Conservation (phyloP, 92 coral and sea anemone genomes). For the Pocillopora meandrina region DNA sequence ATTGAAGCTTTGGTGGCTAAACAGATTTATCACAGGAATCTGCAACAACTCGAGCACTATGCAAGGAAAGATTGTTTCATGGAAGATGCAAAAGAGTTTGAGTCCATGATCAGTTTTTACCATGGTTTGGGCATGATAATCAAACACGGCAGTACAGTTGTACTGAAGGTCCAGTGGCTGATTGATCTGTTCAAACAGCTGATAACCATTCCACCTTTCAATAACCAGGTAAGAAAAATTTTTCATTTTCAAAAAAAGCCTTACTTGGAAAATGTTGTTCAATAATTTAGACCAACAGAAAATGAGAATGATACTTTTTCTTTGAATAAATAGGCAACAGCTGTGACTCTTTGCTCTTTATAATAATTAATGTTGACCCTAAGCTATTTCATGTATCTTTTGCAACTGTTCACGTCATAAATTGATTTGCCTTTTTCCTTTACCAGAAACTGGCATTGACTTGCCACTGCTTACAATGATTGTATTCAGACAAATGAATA, state of each 20-base stretch:
- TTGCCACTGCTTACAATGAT: too few species aligned
- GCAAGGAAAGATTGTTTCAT: constrained; percentile 47
- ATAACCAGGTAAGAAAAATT: background rate
- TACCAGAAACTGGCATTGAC: too few species aligned
- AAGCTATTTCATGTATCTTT: too few species aligned
- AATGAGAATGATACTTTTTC: background rate
- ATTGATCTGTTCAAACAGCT: constrained; percentile 54
- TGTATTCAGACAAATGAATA: too few species aligned
- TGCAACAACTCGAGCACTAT: constrained; percentile 53
- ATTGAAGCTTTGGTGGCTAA: constrained; percentile 38
- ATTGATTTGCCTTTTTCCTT: too few species aligned
- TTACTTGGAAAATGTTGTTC: background rate
- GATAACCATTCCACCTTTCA: constrained; percentile 23
- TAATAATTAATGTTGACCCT: too few species aligned
- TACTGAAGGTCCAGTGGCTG: constrained; percentile 57
- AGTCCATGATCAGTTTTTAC: constrained; percentile 21
- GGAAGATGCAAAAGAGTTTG: constrained; percentile 29
- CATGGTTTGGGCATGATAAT: constrained; percentile 54
- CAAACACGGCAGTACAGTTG: constrained; percentile 52
- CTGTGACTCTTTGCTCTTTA: too few species aligned
- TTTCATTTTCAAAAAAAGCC: background rate
- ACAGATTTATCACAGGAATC: constrained; percentile 38
- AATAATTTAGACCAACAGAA: background rate
- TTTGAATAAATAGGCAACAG: too few species aligned
- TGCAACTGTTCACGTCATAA: too few species aligned